Percentiles rank a stretch among this genome's conserved stretches.
Conservation (phyloP, 1,140 invertebrate species). For the Megathymus violae region DNA sequence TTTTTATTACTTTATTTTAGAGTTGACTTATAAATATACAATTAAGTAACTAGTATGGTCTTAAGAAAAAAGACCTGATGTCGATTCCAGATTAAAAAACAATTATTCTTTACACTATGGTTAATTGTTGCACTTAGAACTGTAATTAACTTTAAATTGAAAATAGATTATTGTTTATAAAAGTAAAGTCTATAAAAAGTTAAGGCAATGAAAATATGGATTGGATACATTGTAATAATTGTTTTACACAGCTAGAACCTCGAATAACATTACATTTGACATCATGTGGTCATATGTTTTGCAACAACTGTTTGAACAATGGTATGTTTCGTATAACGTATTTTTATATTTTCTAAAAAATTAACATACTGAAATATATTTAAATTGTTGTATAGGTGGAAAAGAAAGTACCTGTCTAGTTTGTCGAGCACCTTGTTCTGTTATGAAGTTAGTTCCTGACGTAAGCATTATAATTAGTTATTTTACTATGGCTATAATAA, state of each 20-base stretch:
- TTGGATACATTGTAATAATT: conserved; percentile 84
- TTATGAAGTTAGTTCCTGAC: conserved; percentile 77
- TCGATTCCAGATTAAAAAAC: too few relatives aligned
- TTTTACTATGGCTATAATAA: background rate
- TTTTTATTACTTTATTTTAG: too few relatives aligned
- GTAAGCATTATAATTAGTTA: conserved; percentile 59
- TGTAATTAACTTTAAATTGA: too few relatives aligned
- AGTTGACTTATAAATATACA: too few relatives aligned
- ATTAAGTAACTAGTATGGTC: too few relatives aligned
- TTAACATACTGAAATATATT: too few relatives aligned
- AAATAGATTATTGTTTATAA: too few relatives aligned
- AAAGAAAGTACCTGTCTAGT: conserved; percentile 76
- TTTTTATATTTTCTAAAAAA: too few relatives aligned
- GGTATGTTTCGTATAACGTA: conserved; percentile 56
- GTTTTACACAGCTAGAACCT: conserved; percentile 73
- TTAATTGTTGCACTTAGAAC: too few relatives aligned
- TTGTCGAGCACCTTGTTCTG: conserved; percentile 72
- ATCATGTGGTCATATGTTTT: conserved; percentile 83
- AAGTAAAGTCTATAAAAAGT: conserved; percentile 5
- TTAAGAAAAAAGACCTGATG: too few relatives aligned
- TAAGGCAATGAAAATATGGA: conserved; percentile 61
- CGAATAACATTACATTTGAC: conserved; percentile 75
- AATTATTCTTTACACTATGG: too few relatives aligned
- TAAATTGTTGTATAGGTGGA: conserved; percentile 48
- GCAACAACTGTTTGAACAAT: conserved; percentile 72